These are phyloP conservation scores for Stichodactyla mertensii DNA, from an alignment of 64 coral and sea anemone genomes.

Conservation along the genomic window DNA sequence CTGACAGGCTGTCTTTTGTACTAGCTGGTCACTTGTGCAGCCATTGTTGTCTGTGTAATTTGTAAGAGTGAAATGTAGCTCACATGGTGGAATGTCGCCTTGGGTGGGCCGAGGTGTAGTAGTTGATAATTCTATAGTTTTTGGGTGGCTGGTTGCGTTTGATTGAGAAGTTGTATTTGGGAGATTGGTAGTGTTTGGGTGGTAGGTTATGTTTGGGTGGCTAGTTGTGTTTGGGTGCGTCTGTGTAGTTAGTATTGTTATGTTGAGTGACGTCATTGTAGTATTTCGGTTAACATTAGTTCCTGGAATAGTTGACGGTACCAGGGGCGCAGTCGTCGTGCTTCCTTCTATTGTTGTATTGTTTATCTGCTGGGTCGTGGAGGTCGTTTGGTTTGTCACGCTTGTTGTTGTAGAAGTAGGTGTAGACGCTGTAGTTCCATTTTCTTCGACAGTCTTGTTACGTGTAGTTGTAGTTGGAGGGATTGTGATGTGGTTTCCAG, in stretches of 20 bases:
- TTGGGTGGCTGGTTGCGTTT: not conserved
- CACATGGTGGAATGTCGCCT: not conserved
- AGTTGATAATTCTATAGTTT: not conserved
- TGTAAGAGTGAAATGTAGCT: not conserved
- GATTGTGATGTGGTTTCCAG: not conserved
- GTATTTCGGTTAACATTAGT: not conserved
- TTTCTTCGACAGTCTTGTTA: not conserved
- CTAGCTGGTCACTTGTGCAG: constrained; percentile 3
- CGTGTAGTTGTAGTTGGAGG: not conserved
- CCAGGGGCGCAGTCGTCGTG: not conserved
- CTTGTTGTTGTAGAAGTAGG: not conserved
- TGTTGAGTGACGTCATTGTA: not conserved
- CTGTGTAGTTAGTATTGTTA: not conserved
- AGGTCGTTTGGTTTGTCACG: not conserved
- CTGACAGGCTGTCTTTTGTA: constrained; percentile 25
- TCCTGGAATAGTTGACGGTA: not conserved
- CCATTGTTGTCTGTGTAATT: constrained; percentile 8
- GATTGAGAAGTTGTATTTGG: not conserved
- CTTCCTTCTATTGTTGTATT: not conserved
- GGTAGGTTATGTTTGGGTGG: too few relatives aligned
- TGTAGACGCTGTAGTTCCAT: not conserved
- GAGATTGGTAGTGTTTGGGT: too few relatives aligned
- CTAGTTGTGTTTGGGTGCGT: too few relatives aligned
- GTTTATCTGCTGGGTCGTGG: not conserved
- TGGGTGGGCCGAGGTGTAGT: not conserved